Evolutionary conservation across 1,140 invertebrate genomes (phyloP).

Genomic region (Drosophila bocqueti): DNA sequence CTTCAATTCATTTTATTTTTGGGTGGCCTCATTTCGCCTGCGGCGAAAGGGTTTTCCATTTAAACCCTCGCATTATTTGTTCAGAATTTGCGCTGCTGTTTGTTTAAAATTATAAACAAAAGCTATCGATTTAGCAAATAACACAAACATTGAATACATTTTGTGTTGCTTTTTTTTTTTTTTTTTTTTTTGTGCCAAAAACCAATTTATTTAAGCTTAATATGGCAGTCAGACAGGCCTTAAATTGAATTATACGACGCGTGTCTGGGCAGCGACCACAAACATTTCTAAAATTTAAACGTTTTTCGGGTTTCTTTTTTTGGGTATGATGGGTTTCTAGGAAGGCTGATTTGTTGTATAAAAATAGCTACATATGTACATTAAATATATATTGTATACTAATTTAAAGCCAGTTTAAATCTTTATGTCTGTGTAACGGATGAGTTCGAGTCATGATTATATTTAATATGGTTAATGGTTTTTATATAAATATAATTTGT

Average conservation of each 20-base stretch:
- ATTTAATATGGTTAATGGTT: too few species aligned
- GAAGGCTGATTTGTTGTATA: background rate
- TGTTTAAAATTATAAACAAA: conserved; percentile 45
- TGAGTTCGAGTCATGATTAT: background rate
- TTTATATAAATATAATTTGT: background rate
- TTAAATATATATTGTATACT: too few species aligned
- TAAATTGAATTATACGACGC: conserved; percentile 53
- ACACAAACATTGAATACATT: conserved; percentile 33
- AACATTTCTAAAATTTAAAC: conserved; percentile 15
- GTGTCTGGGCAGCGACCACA: conserved; percentile 40
- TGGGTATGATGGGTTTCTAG: conserved; percentile 9
- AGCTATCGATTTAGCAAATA: conserved; percentile 30
- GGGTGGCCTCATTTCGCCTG: conserved; percentile 33
- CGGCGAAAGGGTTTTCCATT: conserved; percentile 25
- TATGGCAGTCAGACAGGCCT: conserved; percentile 42
- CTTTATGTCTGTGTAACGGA: background rate
- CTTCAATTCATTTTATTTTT: conserved; percentile 41
- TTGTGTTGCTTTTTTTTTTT: conserved; percentile 13
- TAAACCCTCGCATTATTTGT: conserved; percentile 13
- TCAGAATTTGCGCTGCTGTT: conserved; percentile 25
- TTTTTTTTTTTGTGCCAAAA: conserved; percentile 22
- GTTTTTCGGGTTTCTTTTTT: background rate
- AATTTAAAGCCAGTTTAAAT: background rate
- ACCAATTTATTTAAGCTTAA: conserved; percentile 52
- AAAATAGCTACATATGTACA: background rate